Percentiles rank a stretch among this genome's conserved stretches.
Conservation (phyloP, 2,797 vertebrate species). For the Cynodonichthys magdalenae region DNA sequence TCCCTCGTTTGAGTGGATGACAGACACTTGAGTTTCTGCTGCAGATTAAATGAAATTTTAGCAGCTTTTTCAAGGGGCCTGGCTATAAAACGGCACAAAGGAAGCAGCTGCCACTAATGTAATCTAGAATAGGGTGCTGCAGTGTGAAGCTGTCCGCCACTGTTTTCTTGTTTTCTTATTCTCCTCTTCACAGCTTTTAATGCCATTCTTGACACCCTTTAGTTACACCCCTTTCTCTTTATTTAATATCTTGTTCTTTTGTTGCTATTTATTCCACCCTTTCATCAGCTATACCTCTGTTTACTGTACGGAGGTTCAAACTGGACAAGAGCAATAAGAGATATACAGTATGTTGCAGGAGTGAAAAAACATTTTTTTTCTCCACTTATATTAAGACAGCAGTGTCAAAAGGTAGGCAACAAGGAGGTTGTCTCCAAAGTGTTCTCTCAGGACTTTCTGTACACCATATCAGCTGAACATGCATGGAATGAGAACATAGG, state of each 20-base stretch:
- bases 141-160: conserved; percentile 75
- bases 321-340: conserved; percentile 42
- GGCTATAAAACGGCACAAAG: conserved; percentile 86
- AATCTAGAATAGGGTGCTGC: conserved; percentile 81
- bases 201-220: conserved; percentile 59
- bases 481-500: conserved; percentile 55
- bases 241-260: conserved; percentile 60
- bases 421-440: conserved; percentile 29
- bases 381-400: conserved; percentile 25
- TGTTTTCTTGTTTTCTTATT: conserved; percentile 72
- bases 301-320: conserved; percentile 49
- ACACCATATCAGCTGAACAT: conserved; percentile 55
- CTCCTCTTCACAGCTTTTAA: conserved; percentile 63
- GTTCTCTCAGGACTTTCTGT: conserved; percentile 21
- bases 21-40: conserved; percentile 88
- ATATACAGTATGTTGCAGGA: conserved; percentile 36
- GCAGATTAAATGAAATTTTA: conserved; percentile 95
- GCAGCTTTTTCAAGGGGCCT: conserved; percentile 85
- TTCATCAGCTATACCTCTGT: conserved; percentile 49
- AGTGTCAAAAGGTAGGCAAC: conserved; percentile 48
- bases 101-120: conserved; percentile 89
- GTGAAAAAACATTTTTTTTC: conserved; percentile 52
- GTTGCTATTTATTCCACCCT: conserved; percentile 54
- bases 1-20: conserved; percentile 86
- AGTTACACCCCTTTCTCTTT: conserved; percentile 57